phyloP scores from a whole-genome alignment of 92 coral and sea anemone species.

The Porites lobata region DNA sequence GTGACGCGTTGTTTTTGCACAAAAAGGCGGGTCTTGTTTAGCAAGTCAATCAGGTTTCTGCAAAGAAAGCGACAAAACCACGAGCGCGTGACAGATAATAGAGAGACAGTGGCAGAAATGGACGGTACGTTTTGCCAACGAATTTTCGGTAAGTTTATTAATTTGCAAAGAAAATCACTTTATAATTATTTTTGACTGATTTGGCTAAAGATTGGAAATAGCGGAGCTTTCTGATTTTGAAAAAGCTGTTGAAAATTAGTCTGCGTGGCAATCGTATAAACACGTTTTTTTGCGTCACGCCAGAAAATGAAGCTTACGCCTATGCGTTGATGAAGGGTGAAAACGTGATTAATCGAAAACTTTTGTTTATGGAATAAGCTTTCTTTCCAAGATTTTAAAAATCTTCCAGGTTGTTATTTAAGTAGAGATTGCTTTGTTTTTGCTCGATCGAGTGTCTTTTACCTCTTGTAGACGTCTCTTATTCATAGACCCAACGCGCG shows the following conservation, averaged over 20 bases:
- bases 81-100: constrained; percentile 5
- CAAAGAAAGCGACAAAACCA: neutral
- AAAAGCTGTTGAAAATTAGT: neutral
- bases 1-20: neutral
- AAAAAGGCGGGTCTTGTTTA: neutral
- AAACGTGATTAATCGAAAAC: neutral
- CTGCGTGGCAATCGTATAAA: neutral
- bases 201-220: neutral
- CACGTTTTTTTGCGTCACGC: neutral
- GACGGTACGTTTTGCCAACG: neutral
- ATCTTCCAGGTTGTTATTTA: neutral
- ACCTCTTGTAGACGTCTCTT: neutral
- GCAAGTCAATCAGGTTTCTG: neutral
- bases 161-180: neutral
- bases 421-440: neutral
- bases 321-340: neutral
- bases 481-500: no score
- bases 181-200: neutral
- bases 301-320: neutral
- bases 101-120: neutral
- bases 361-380: neutral
- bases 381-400: neutral
- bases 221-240: neutral
- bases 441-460: neutral
- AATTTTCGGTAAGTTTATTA: neutral